Evolutionary conservation across 2,797 vertebrate species (phyloP).

Genomic region (Diglossa cyanea): DNA sequence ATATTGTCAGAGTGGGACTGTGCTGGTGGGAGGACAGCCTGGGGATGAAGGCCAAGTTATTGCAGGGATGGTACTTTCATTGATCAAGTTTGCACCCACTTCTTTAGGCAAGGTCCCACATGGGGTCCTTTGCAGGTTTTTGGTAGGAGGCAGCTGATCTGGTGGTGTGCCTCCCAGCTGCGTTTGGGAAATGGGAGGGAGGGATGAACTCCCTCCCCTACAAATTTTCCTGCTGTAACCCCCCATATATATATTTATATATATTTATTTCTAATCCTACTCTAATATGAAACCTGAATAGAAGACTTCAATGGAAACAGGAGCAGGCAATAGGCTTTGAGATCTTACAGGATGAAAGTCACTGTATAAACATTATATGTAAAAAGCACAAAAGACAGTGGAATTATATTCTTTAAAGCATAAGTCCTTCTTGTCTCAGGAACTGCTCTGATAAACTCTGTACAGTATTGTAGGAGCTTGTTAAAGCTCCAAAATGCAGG

Average conservation of each 20-base stretch:
- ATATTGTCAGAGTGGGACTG: fast-evolving
- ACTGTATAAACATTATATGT: neutral
- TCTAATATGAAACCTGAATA: neutral
- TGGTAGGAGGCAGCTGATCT: neutral
- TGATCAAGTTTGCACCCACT: neutral
- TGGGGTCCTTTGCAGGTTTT: neutral
- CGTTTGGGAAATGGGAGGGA: fast-evolving
- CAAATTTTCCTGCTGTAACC: neutral
- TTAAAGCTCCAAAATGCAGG: constrained; percentile 2
- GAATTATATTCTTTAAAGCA: constrained; percentile 47
- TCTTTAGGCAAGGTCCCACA: neutral
- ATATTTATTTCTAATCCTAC: neutral
- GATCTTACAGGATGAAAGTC: neutral
- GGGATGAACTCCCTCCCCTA: neutral
- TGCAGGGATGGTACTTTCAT: neutral
- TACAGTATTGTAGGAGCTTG: constrained; percentile 18
- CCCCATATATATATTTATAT: too few species aligned
- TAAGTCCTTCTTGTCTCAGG: constrained; percentile 20
- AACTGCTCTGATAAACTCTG: constrained; percentile 32
- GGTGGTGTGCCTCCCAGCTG: neutral
- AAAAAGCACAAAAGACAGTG: neutral
- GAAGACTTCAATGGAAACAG: neutral
- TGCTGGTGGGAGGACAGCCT: neutral
- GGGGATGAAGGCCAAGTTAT: neutral
- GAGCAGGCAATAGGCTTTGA: neutral